These are phyloP conservation scores for Drosophila rufa DNA, from an alignment of 1,140 invertebrate species.

Conservation along the genomic window DNA sequence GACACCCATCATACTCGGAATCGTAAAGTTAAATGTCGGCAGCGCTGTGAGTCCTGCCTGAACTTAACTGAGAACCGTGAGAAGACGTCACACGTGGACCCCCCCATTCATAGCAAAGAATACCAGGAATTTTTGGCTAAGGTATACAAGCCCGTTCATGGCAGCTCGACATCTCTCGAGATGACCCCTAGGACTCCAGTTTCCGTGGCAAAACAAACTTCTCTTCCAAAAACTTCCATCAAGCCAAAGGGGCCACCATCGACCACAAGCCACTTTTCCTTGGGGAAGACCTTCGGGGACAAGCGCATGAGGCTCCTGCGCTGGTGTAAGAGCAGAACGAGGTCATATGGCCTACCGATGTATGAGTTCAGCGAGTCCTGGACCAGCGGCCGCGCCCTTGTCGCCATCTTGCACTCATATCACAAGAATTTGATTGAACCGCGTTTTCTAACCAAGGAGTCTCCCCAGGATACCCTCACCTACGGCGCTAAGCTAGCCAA, in stretches of 20 bases:
- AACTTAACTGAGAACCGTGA: background rate
- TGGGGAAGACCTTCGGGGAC: constrained; percentile 54
- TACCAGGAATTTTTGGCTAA: background rate
- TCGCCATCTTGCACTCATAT: constrained; percentile 55
- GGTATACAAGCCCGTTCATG: background rate
- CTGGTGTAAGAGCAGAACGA: constrained; percentile 33
- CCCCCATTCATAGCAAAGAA: background rate
- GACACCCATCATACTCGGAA: no score
- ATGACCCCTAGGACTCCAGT: no score
- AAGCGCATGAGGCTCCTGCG: constrained; percentile 13
- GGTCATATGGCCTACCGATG: constrained; percentile 60
- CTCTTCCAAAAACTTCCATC: no score
- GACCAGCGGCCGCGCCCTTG: constrained; percentile 52
- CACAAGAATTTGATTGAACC: constrained; percentile 43
- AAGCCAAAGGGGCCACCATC: background rate
- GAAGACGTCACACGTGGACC: no score
- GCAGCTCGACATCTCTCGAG: background rate
- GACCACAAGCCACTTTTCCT: background rate
- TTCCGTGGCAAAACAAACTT: no score
- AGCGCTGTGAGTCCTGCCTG: background rate
- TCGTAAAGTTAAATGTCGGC: no score
- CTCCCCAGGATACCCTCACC: constrained; percentile 4
- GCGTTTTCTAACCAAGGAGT: background rate
- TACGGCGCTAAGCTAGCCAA: constrained; percentile 17
- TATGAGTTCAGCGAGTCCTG: constrained; percentile 63